Evolutionary conservation across 2,888 invertebrate species (phyloP).

Genomic region (Eupithecia insigniata): DNA sequence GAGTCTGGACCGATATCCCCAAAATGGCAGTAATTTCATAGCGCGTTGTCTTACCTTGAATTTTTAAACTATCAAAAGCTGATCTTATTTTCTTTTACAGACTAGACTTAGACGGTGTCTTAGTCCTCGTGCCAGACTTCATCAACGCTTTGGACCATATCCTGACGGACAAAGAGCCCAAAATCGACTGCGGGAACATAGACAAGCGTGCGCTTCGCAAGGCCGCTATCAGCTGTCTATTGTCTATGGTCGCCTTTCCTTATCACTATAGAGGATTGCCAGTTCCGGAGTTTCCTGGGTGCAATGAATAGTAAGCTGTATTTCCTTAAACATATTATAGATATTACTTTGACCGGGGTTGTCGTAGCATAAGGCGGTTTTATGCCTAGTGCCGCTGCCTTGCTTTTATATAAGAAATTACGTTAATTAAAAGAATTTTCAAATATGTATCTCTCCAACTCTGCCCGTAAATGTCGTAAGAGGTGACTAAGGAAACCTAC

Average conservation of each 20-base stretch:
- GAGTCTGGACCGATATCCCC: not conserved
- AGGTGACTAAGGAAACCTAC: no score
- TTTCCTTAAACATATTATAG: not conserved
- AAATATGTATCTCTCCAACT: no score
- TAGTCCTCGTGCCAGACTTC: conserved; percentile 95
- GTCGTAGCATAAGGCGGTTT: no score
- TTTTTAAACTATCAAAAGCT: not conserved
- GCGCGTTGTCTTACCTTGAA: no score
- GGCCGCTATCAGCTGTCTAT: conserved; percentile 94
- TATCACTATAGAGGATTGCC: conserved; percentile 93
- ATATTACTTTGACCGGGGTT: no score
- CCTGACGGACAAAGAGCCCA: conserved; percentile 92
- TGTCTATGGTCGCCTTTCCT: conserved; percentile 96
- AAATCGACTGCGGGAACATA: conserved; percentile 87
- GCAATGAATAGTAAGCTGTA: conserved; percentile 76
- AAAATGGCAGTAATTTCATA: no score
- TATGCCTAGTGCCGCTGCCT: no score
- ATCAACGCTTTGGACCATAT: conserved; percentile 96
- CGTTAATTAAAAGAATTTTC: no score
- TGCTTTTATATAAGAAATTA: no score
- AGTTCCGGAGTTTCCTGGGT: conserved; percentile 88
- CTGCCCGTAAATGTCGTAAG: no score
- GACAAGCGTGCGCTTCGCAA: conserved; percentile 92
- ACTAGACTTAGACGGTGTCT: conserved; percentile 95
- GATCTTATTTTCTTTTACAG: conserved; percentile 59